These are phyloP conservation scores for Geopemphigus sp. DNA, from an alignment of 1,140 invertebrate genomes.

Conservation along the genomic window DNA sequence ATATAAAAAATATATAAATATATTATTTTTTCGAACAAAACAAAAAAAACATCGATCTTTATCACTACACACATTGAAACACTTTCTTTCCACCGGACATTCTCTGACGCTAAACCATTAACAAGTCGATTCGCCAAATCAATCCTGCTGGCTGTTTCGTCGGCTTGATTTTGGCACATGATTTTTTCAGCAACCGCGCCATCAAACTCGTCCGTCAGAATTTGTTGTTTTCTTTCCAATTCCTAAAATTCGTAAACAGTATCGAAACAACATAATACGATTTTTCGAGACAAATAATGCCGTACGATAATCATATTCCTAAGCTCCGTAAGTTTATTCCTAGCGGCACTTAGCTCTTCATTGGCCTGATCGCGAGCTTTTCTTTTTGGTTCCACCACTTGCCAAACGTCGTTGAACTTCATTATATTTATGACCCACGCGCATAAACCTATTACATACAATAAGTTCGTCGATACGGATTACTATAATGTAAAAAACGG, in stretches of 20 bases:
- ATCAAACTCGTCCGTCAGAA: constrained; percentile 77
- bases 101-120: constrained; percentile 88
- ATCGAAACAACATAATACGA: background rate
- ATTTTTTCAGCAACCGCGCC: constrained; percentile 81
- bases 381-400: constrained; percentile 88
- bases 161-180: constrained; percentile 82
- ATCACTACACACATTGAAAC: constrained; percentile 60
- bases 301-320: constrained; percentile 54
- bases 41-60: background rate
- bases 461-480: too few species aligned
- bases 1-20: constrained; percentile 34
- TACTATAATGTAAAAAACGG: too few species aligned
- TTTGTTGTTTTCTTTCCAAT: constrained; percentile 75
- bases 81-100: constrained; percentile 77
- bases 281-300: background rate
- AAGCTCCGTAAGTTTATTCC: constrained; percentile 71
- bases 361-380: constrained; percentile 76
- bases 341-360: constrained; percentile 74
- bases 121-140: constrained; percentile 89
- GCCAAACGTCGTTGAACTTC: constrained; percentile 87
- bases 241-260: constrained; percentile 57
- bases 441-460: constrained; percentile 63
- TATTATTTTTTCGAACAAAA: background rate
- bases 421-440: constrained; percentile 94
- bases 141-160: constrained; percentile 78